Base-by-base conservation (phyloP, 2,888 invertebrate genomes). In the Eupithecia vulgata region DNA sequence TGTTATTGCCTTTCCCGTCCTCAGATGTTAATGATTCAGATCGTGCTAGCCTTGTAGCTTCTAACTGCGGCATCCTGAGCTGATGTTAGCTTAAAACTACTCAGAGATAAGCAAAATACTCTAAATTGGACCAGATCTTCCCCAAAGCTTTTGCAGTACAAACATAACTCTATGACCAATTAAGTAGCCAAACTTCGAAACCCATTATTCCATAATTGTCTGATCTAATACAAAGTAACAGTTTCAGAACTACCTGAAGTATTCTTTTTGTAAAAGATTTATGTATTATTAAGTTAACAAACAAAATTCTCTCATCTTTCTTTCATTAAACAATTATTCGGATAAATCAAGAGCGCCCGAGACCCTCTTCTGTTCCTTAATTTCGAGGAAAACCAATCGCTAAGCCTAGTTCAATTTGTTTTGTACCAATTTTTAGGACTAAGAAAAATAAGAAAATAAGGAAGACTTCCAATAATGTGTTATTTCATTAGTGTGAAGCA, bases 11-110 rank as follows among this genome's bases (percentile, higher is more conserved):
- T 52, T 21, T 12, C 2, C 77, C 79, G 81, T 80, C 81, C 81
- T 82, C 79, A 79, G 83, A 86, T 85, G 83, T 86, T 87, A 81
- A 75, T 73, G 81, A 77, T 83, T 81, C 80, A 75, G 52, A 21
- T 52, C 52, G 21, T 10, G 8, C 52, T 52, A 52, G n/a, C 7
- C 0, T 48, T 8, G n/a, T 48, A 13, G 21, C 48, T 10, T 52
- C 10, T 10, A 8, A 10, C 48, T 48, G 48, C n/a, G 48, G 48
- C 21, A 21, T 52, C n/a, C n/a, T n/a, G n/a, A n/a, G 48, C 10
- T 52, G 0, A 52, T 52, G 10, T 8, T 21, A 52, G 21, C n/a
- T n/a, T 48, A n/a, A n/a, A 30, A 40, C 12, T 40, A 13, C 13
- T 40, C 30, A n/a, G 40, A 40, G 13, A 40, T 13, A 40, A 8